A percentile compares a stretch with the other conserved stretches of the same genome.
Conservation (phyloP, 2,888 invertebrate genomes). For the Ariolimax columbianus region DNA sequence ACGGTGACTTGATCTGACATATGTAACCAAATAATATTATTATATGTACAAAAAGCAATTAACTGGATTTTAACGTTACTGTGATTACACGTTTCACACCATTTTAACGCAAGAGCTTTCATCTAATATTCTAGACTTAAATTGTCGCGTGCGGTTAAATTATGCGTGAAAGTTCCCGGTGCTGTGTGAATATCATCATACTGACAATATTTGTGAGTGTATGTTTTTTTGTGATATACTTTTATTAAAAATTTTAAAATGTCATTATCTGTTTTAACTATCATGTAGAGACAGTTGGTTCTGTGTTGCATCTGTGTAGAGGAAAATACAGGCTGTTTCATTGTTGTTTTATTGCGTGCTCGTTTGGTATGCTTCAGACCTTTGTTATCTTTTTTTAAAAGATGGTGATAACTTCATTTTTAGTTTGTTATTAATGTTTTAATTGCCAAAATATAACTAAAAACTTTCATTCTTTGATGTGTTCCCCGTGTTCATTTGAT, state of each 20-base stretch:
- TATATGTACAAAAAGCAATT: neutral
- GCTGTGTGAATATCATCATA: neutral
- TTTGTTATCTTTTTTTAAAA: constrained; percentile 30
- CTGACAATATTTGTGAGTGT: neutral
- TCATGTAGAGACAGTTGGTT: constrained; percentile 32
- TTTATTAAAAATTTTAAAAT: neutral
- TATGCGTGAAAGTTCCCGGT: constrained; percentile 1
- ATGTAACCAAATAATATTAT: neutral
- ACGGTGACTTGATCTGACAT: neutral
- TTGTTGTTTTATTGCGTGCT: constrained; percentile 4
- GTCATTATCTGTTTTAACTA: constrained; percentile 2
- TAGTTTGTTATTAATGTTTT: constrained; percentile 46
- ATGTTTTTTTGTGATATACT: neutral
- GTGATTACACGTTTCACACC: constrained; percentile 3
- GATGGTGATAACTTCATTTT: constrained; percentile 33
- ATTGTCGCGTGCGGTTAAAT: constrained; percentile 11
- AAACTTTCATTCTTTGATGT: neutral
- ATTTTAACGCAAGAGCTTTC: constrained; percentile 29
- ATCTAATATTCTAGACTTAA: constrained; percentile 30
- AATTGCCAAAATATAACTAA: constrained; percentile 44
- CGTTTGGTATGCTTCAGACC: constrained; percentile 21
- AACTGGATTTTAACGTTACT: constrained; percentile 17
- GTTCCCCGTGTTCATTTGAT: too few species aligned
- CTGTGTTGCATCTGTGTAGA: constrained; percentile 18
- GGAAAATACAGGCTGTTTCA: neutral